Evolutionary conservation across 2,888 invertebrate genomes (phyloP).

Genomic region (Eubasilissa splendida): DNA sequence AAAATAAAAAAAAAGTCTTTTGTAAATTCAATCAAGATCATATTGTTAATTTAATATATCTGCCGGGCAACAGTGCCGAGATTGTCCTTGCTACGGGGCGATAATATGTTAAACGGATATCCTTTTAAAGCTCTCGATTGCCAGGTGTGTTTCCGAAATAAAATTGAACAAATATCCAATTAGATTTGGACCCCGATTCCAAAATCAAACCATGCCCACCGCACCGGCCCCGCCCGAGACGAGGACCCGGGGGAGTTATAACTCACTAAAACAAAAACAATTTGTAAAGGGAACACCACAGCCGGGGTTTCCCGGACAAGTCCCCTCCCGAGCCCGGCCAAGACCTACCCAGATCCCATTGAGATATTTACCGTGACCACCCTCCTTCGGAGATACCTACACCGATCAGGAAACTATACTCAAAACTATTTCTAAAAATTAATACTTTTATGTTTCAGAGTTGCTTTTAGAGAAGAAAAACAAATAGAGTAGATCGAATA

Average conservation of each 20-base stretch:
- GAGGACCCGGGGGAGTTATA: constrained; percentile 41
- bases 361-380: constrained; percentile 33
- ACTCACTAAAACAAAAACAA: constrained; percentile 54
- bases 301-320: constrained; percentile 33
- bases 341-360: constrained; percentile 29
- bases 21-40: no score
- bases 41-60: no score
- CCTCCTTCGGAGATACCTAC: neutral
- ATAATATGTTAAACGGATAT: no score
- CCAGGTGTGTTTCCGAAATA: no score
- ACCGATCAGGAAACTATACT: constrained; percentile 2
- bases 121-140: no score
- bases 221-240: constrained; percentile 9
- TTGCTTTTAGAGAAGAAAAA: no score
- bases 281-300: constrained; percentile 51
- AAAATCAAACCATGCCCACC: constrained; percentile 15
- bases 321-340: constrained; percentile 4
- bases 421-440: neutral
- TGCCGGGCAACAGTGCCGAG: no score
- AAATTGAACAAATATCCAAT: neutral
- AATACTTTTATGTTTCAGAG: no score
- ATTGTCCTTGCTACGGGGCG: no score
- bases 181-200: neutral
- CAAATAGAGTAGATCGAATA: no score
- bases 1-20: no score